Percentiles rank a stretch among this genome's conserved stretches.
These are phyloP conservation scores for Spisula solida DNA, from an alignment of 2,888 invertebrate species.

Conservation along the genomic window DNA sequence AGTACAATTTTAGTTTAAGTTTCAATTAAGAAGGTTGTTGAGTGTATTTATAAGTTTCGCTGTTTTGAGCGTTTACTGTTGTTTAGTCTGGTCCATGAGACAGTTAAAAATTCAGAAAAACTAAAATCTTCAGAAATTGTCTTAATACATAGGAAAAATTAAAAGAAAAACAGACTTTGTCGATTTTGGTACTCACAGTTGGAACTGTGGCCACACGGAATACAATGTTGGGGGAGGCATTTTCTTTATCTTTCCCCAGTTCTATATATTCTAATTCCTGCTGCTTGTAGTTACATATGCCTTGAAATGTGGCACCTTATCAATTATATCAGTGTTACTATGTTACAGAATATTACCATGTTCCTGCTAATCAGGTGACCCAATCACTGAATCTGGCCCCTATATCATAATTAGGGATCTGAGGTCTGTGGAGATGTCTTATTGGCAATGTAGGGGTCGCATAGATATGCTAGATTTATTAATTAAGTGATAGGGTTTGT, in stretches of 20 bases:
- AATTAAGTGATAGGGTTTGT: neutral
- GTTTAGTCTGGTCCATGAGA: no score
- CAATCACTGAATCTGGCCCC: constrained; percentile 19
- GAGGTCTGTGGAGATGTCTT: neutral
- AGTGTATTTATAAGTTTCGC: neutral
- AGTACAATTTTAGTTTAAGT: neutral
- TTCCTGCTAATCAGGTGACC: constrained; percentile 40
- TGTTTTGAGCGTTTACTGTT: no score
- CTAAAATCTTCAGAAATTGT: no score
- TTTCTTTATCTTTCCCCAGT: no score
- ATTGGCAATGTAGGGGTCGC: constrained; percentile 6
- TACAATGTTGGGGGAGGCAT: no score
- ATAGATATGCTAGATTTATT: neutral
- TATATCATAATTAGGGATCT: constrained; percentile 35
- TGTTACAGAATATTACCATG: constrained; percentile 29
- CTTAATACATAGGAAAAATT: no score
- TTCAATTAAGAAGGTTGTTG: neutral
- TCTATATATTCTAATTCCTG: neutral
- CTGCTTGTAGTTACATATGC: constrained; percentile 12
- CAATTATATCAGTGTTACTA: constrained; percentile 5
- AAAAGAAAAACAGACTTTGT: no score
- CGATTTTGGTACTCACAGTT: no score
- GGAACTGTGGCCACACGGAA: no score
- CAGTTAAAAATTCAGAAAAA: no score
- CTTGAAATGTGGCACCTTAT: constrained; percentile 11